Percentiles rank a stretch among this genome's conserved stretches.
Conservation (phyloP, 2,888 invertebrate species). For the Mythimna ferrago region DNA sequence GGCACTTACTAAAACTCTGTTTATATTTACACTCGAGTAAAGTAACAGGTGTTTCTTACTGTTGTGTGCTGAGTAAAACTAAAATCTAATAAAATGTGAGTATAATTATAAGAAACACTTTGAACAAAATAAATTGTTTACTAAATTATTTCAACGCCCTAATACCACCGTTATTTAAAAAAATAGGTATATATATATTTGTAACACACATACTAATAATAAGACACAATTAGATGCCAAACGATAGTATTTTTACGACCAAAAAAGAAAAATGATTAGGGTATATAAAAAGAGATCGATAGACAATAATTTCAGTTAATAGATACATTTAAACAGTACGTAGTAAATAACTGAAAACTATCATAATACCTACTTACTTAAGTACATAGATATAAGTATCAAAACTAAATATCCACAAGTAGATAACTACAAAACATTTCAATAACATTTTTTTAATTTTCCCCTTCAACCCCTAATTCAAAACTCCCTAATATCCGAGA, state of each 20-base stretch:
- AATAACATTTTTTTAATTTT: neutral
- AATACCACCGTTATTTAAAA: neutral
- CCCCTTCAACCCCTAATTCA: slow-evolving; percentile 26
- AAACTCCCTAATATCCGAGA: slow-evolving; percentile 27
- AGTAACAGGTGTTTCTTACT: slow-evolving; percentile 24
- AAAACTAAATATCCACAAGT: neutral
- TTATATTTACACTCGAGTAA: neutral
- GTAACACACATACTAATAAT: neutral
- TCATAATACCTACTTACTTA: neutral
- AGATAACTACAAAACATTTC: neutral
- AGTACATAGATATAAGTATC: neutral
- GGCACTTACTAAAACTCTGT: neutral
- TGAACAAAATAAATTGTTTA: neutral
- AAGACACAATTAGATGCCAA: neutral
- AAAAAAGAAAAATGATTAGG: neutral
- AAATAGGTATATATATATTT: too few relatives aligned
- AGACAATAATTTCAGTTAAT: neutral
- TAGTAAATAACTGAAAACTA: neutral
- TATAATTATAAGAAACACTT: neutral
- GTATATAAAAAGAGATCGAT: neutral
- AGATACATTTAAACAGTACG: neutral
- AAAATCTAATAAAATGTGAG: neutral
- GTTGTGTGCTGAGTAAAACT: neutral
- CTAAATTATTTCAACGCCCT: neutral
- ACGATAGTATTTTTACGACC: neutral